Evolutionary conservation across 2,888 invertebrate genomes (phyloP), one percentile per base, ranked within the genome.

Genomic region (Phaedon cochleariae): DNA sequence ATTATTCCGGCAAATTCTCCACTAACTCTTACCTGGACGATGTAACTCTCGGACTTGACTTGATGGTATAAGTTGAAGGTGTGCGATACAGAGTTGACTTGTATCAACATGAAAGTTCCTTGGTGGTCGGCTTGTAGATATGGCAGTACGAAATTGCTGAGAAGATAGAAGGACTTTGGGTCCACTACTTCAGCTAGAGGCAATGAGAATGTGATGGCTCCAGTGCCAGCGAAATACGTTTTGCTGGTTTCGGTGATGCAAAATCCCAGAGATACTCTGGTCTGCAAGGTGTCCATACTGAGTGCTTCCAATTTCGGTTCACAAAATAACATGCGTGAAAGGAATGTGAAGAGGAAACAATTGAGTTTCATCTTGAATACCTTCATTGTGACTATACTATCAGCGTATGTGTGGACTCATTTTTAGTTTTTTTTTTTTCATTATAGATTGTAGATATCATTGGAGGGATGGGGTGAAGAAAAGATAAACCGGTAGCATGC

Each of bases 1-100:
- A 75, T 26, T 29, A 55, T 66, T 2, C 18, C 18, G 3, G 48
- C 45, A 15, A 72, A 55, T 45, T 75, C 75, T 1, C 64, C 64
- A 9, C 59, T 53, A 21, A 60, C 62, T 26, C 69, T 62, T 15
- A 75, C 67, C 37, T 73, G 72, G 5, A 75, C 62, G 4, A 75
- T 67, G 53, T 74, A 75, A 26, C 67, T 73, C 0, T 61, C 55
- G 2, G 61, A 55, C 46, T 65, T 64, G 1, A 22, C 21, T 1
- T 49, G 21, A 26, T 54, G 48, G 41, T 41, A 41, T 9, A 41
- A n/a, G 1, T 45, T 41, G 9, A 60, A 51, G 12, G 57, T 51
- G 15, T 46, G 51, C 1, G 31, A n/a, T 1, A 46, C 41, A 1
- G 15, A 17, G 9, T 49, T 59, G 15, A 66, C 34, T 26, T 68